Conservation (phyloP, 2,888 invertebrate genomes). For the Volucella zonaria region DNA sequence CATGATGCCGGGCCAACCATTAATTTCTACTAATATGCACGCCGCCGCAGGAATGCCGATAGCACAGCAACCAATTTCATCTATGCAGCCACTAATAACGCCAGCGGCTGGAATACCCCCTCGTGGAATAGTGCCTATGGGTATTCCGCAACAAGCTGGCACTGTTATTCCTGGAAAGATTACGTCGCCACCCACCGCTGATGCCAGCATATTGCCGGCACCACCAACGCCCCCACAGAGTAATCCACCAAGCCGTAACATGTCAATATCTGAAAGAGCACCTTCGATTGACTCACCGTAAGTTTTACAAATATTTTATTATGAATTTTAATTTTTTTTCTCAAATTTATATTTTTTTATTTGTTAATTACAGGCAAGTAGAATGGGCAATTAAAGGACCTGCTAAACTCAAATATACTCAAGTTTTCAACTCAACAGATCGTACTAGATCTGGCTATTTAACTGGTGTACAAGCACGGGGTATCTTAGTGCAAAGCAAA, state of each 20-base stretch:
- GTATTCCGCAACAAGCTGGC: conserved; percentile 62
- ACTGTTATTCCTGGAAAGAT: conserved; percentile 77
- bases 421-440: conserved; percentile 96
- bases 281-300: conserved; percentile 85
- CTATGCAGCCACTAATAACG: conserved; percentile 72
- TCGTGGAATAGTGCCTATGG: conserved; percentile 57
- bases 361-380: conserved; percentile 81
- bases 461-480: conserved; percentile 95
- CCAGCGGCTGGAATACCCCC: conserved; percentile 61
- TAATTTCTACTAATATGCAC: conserved; percentile 77
- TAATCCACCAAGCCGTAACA: conserved; percentile 82
- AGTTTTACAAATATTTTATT: conserved; percentile 75
- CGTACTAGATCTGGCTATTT: conserved; percentile 92
- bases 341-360: not conserved
- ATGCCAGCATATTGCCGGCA: conserved; percentile 76
- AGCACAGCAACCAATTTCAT: conserved; percentile 68
- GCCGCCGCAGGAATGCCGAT: conserved; percentile 69
- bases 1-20: conserved; percentile 75
- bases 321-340: not conserved
- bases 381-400: conserved; percentile 95
- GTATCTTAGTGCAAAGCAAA: conserved; percentile 95
- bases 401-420: conserved; percentile 94
- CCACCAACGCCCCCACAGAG: conserved; percentile 81
- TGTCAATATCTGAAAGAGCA: conserved; percentile 84
- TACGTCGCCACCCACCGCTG: conserved; percentile 82